A percentile compares a stretch with the other conserved stretches of the same genome.
phyloP scores from a whole-genome alignment of 2,113 vertebrate genomes.

The Forbesichthys papilliferus region DNA sequence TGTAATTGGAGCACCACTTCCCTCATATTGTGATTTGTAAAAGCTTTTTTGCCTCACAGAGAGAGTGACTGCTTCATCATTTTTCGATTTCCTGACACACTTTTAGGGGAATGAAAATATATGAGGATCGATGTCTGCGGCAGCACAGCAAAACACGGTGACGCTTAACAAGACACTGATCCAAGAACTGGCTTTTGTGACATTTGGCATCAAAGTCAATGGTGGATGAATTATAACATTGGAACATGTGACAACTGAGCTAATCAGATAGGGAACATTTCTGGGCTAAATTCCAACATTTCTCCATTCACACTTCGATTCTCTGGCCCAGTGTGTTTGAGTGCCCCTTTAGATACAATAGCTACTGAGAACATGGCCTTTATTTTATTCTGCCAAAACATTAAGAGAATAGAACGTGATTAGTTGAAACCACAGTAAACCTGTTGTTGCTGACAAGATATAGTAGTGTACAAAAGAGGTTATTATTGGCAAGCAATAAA shows the following conservation, averaged over 20 bases:
- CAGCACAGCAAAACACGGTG: slow-evolving; percentile 51
- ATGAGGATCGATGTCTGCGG: slow-evolving; percentile 65
- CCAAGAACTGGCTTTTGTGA: slow-evolving; percentile 50
- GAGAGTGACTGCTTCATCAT: slow-evolving; percentile 70
- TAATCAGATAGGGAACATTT: slow-evolving; percentile 51
- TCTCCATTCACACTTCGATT: slow-evolving; percentile 34
- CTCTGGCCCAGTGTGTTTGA: slow-evolving; percentile 45
- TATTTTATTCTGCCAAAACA: slow-evolving; percentile 53
- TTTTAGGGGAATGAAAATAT: slow-evolving; percentile 66
- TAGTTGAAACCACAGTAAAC: slow-evolving; percentile 11
- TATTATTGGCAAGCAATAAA: slow-evolving; percentile 21
- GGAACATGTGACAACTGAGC: slow-evolving; percentile 47
- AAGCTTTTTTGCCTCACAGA: slow-evolving; percentile 60
- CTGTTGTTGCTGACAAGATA: slow-evolving; percentile 35
- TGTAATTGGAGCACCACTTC: slow-evolving; percentile 67
- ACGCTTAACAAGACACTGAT: slow-evolving; percentile 59
- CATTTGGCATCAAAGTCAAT: slow-evolving; percentile 52
- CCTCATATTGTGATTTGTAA: slow-evolving; percentile 73
- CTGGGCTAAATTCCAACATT: slow-evolving; percentile 32
- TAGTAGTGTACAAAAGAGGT: slow-evolving; percentile 20
- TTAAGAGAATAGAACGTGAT: slow-evolving; percentile 21
- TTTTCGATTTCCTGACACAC: slow-evolving; percentile 70
- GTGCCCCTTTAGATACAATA: slow-evolving; percentile 43
- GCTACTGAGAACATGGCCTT: slow-evolving; percentile 45
- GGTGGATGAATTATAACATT: slow-evolving; percentile 55